Conservation (phyloP, 2,113 vertebrate genomes). For the Sebastes schlegelii region DNA sequence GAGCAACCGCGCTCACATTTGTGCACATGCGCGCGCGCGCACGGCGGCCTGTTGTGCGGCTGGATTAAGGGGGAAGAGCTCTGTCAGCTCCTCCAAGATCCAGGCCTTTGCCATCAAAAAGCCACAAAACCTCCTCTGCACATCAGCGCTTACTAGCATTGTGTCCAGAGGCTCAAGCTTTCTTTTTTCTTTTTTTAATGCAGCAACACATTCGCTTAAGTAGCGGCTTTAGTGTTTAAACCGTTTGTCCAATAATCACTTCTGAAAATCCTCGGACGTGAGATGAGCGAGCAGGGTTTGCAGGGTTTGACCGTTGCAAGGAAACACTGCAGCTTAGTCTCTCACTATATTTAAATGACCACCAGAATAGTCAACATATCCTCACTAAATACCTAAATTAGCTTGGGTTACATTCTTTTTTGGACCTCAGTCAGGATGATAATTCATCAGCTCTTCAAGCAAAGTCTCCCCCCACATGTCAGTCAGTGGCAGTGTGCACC, state of each 20-base stretch:
- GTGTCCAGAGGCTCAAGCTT: slow-evolving; percentile 20
- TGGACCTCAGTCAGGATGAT: slow-evolving; percentile 2
- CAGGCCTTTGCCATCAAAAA: slow-evolving; percentile 59
- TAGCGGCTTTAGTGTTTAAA: slow-evolving; percentile 26
- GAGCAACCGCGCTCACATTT: neutral
- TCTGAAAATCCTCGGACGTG: neutral
- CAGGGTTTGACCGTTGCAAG: neutral
- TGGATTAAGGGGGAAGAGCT: slow-evolving; percentile 63
- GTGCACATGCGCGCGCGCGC: neutral
- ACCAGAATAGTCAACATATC: neutral
- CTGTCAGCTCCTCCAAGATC: slow-evolving; percentile 58
- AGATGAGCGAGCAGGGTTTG: slow-evolving; percentile 2
- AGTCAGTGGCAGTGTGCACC: neutral
- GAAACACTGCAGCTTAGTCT: neutral
- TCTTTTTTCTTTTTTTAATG: neutral
- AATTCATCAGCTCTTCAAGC: neutral
- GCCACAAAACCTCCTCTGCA: slow-evolving; percentile 43
- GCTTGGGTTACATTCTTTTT: rapidly evolving
- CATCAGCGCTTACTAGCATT: slow-evolving; percentile 30
- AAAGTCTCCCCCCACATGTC: neutral
- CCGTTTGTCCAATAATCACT: slow-evolving; percentile 7
- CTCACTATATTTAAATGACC: neutral
- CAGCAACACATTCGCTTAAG: slow-evolving; percentile 33
- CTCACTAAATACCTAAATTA: neutral
- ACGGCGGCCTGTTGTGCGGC: slow-evolving; percentile 17